Evolutionary conservation across 2,113 vertebrate species (phyloP).

Genomic region (Enhydra lutris): DNA sequence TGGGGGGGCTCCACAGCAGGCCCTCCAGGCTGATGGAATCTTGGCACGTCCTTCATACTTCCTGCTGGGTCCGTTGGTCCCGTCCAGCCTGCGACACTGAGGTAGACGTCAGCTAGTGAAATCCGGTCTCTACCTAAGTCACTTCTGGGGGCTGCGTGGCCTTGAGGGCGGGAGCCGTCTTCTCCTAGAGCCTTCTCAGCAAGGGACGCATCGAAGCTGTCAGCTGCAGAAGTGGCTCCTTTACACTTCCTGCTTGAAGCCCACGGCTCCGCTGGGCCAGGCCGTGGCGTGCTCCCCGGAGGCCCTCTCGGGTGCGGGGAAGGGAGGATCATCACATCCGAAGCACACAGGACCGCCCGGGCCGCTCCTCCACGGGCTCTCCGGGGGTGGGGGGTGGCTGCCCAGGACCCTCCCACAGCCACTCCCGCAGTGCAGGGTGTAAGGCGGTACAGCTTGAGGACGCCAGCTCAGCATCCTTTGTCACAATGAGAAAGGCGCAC

Average conservation of each 20-base stretch:
- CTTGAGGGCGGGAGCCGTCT: background rate
- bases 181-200: background rate
- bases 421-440: background rate
- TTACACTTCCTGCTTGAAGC: background rate
- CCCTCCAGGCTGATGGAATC: background rate
- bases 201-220: background rate
- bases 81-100: background rate
- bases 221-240: background rate
- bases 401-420: background rate
- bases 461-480: background rate
- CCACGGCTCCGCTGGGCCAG: background rate
- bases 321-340: background rate
- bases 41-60: background rate
- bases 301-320: background rate
- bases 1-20: background rate
- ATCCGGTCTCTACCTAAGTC: background rate
- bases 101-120: background rate
- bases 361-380: background rate
- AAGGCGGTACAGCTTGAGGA: background rate
- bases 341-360: background rate
- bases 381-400: background rate
- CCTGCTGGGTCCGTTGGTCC: background rate
- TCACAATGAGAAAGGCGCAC: background rate
- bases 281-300: background rate
- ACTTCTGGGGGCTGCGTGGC: background rate